Evolutionary conservation across 64 coral and sea anemone species (phyloP), one percentile per base, ranked within the genome.

Genomic region (Montipora cactus): DNA sequence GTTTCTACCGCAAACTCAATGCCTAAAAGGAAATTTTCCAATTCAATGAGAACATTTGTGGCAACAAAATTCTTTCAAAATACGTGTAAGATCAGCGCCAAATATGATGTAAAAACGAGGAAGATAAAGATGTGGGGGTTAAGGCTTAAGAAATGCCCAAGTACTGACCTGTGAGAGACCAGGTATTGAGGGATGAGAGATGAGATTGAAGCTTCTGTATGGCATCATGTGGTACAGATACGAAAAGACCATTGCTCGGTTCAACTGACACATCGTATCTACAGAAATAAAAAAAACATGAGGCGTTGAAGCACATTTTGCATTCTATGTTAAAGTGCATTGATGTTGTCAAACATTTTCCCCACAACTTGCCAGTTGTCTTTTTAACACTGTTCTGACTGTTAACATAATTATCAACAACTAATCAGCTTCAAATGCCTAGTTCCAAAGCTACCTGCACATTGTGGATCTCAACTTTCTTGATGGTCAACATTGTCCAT

Each of bases 1-100:
- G 98, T 96, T 59, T 99, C 98, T 19, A 99, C 98, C 44, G 98
- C 95, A 79, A 89, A 96, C 69, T 96, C 97, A 68, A 99, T 67
- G 48, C 98, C 98, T 99, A 20, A 18, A 18, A 48, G 18, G n/a
- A 90, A 22, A 95, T 28, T 67, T 51, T 55, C 59, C 49, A 19
- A 44, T 1, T 37, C 37, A 37, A 37, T 37, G 37, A 37, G 37
- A 37, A 37, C 37, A 37, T 37, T 37, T 37, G 37, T 37, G 37
- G 37, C 37, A 37, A 37, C 37, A 37, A 37, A 37, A 37, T 37
- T 37, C 1, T 37, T 37, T 37, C 37, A 37, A 37, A 37, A 37
- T 37, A 37, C 37, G 2, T 37, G 11, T 67, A 21, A 86, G 18
- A 23, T 4, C 53, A 57, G 11, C 1, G 11, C 53, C 1, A 57